Percentiles rank a stretch among this genome's conserved stretches.
Evolutionary conservation across 1,140 invertebrate genomes (phyloP).

Genomic region (Nylanderia fulva): DNA sequence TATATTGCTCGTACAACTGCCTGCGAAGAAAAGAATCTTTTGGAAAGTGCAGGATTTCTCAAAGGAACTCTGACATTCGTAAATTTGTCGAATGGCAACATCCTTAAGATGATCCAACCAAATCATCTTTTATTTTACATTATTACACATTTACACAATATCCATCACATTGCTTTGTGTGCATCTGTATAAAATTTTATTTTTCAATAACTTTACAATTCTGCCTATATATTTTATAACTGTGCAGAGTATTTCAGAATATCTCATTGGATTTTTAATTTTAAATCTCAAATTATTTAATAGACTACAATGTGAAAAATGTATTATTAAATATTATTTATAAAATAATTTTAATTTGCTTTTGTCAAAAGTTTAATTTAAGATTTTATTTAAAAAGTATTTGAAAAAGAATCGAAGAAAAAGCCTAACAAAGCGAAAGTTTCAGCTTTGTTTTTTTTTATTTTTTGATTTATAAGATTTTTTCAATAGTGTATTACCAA

Average conservation of each 20-base stretch:
- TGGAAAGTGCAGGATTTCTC: not conserved
- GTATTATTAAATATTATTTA: not conserved
- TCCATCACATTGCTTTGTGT: no score
- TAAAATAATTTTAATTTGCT: not conserved
- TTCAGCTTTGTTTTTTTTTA: not conserved
- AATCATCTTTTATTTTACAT: not conserved
- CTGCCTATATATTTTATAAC: not conserved
- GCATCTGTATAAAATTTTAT: not conserved
- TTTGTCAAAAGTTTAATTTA: not conserved
- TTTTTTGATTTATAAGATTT: not conserved
- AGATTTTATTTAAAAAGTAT: not conserved
- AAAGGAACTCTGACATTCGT: not conserved
- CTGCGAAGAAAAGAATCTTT: not conserved
- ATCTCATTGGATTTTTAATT: not conserved
- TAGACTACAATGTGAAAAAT: not conserved
- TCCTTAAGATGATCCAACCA: not conserved
- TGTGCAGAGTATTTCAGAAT: not conserved
- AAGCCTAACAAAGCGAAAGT: not conserved
- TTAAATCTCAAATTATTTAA: constrained; percentile 19
- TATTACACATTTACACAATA: not conserved
- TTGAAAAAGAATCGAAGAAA: not conserved
- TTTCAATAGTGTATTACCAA: not conserved
- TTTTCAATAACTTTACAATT: not conserved
- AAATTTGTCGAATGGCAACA: not conserved
- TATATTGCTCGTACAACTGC: constrained; percentile 4